A percentile compares a stretch with the other conserved stretches of the same genome.
These are phyloP conservation scores for Drosophila auraria DNA, from an alignment of 1,140 invertebrate species.

Conservation along the genomic window DNA sequence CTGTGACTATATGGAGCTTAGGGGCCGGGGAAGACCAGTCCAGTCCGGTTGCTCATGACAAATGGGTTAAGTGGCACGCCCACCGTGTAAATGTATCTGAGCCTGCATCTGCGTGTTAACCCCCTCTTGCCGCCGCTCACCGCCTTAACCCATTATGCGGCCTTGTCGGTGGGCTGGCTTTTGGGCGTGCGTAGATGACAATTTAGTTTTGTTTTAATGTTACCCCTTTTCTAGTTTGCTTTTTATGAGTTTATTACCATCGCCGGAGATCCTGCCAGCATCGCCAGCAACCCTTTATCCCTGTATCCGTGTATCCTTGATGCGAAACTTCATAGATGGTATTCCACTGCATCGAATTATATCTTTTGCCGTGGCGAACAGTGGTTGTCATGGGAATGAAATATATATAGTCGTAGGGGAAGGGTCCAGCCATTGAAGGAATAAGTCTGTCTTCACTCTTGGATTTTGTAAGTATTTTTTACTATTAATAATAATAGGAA, in stretches of 20 bases:
- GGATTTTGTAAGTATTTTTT: not conserved
- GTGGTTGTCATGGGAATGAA: constrained; percentile 14
- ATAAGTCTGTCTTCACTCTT: not conserved
- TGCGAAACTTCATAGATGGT: constrained; percentile 32
- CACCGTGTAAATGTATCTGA: constrained; percentile 59
- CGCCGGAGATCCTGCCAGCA: constrained; percentile 20
- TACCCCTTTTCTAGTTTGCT: constrained; percentile 54
- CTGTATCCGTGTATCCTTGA: constrained; percentile 1
- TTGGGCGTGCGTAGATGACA: constrained; percentile 72
- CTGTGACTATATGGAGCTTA: constrained; percentile 1
- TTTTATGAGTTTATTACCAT: constrained; percentile 84
- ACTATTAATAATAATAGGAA: too few species aligned
- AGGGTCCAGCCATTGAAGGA: too few species aligned
- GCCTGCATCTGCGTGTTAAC: constrained; percentile 52
- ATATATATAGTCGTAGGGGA: not conserved
- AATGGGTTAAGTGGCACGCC: constrained; percentile 69
- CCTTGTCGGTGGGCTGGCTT: constrained; percentile 51
- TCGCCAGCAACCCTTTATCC: constrained; percentile 31
- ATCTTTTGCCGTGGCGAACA: constrained; percentile 8
- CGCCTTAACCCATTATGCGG: constrained; percentile 66
- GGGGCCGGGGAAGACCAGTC: constrained; percentile 52
- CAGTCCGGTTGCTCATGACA: constrained; percentile 73
- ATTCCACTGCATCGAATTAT: constrained; percentile 37
- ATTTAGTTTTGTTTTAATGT: constrained; percentile 84
- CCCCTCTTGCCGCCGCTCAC: constrained; percentile 39